A percentile compares a stretch with the other conserved stretches of the same genome.
Evolutionary conservation across 1,140 invertebrate species (phyloP).

Genomic region (Pinna nobilis): DNA sequence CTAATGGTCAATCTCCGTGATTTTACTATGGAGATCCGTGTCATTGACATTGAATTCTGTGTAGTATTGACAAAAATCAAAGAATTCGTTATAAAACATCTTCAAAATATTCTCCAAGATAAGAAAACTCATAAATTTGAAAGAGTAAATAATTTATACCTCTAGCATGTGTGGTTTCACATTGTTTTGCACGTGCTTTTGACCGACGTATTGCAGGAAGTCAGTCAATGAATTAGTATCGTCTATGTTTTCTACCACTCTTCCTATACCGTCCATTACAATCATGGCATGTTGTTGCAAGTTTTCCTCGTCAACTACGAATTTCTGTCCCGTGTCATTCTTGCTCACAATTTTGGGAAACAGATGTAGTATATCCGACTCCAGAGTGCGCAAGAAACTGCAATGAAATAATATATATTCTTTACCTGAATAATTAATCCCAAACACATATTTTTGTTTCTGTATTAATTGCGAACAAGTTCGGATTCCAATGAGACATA

Average conservation of each 20-base stretch:
- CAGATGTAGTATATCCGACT: neutral
- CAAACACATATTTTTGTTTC: no score
- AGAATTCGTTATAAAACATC: no score
- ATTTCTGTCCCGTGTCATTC: neutral
- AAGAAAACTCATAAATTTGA: no score
- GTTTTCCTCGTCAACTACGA: conserved; percentile 11
- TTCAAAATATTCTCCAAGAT: no score
- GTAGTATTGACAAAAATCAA: no score
- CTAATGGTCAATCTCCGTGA: no score
- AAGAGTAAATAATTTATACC: no score
- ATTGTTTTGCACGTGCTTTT: conserved; percentile 14
- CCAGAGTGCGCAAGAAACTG: conserved; percentile 9
- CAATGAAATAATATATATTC: neutral
- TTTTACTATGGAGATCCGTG: no score
- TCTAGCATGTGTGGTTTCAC: conserved; percentile 15
- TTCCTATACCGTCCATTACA: conserved; percentile 22
- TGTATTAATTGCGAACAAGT: no score
- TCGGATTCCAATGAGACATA: no score
- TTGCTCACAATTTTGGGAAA: conserved; percentile 17
- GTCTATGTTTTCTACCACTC: conserved; percentile 11
- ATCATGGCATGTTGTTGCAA: conserved; percentile 21
- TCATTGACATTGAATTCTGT: no score
- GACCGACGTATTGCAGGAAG: conserved; percentile 18
- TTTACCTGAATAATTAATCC: no score
- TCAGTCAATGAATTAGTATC: neutral